These are phyloP conservation scores for Harpagoxenus sublaevis DNA, from an alignment of 2,888 invertebrate species.

Conservation along the genomic window DNA sequence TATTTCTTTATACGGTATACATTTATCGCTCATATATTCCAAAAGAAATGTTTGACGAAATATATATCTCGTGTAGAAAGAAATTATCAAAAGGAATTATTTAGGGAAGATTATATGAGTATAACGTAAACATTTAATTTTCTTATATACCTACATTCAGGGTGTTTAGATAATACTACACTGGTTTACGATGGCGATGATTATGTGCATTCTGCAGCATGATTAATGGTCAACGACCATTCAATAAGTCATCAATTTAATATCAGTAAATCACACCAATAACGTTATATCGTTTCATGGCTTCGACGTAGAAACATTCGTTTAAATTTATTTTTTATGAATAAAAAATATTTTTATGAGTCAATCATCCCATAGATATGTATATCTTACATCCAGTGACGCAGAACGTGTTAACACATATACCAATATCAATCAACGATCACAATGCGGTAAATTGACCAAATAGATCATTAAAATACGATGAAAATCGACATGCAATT, in stretches of 20 bases:
- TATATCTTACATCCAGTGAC: background rate
- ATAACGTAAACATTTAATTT: background rate
- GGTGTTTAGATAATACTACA: background rate
- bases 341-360: slow-evolving; percentile 9
- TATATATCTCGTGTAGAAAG: background rate
- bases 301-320: background rate
- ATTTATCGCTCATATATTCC: background rate
- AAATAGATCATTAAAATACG: background rate
- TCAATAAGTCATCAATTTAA: slow-evolving; percentile 58
- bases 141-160: background rate
- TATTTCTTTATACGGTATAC: background rate
- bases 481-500: background rate
- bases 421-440: background rate
- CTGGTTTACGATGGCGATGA: slow-evolving; percentile 8
- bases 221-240: slow-evolving; percentile 61
- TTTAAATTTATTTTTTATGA: background rate
- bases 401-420: background rate
- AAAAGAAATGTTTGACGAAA: background rate
- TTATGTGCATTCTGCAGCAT: background rate
- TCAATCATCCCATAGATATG: background rate
- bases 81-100: background rate
- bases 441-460: background rate
- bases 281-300: background rate
- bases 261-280: background rate
- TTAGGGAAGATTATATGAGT: background rate